Conservation (phyloP, 2,888 invertebrate species). For the Leptopterna dolabrata region DNA sequence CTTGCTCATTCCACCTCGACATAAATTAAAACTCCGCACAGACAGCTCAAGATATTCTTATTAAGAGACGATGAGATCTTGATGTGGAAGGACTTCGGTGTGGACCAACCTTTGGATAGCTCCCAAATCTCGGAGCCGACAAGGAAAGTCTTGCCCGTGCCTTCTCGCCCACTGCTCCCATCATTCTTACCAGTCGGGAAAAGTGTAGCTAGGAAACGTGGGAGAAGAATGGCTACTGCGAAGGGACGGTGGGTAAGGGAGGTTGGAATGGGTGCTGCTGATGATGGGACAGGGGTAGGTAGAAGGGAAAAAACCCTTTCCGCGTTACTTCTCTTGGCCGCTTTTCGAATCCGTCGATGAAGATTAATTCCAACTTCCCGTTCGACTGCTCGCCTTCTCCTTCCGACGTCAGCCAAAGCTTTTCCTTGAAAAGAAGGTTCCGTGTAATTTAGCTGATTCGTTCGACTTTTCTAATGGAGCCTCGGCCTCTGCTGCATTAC, state of each 20-base stretch:
- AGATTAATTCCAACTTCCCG: slow-evolving; percentile 31
- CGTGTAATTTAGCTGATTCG: slow-evolving; percentile 24
- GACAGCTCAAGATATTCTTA: no score
- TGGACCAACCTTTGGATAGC: not conserved
- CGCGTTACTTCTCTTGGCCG: slow-evolving; percentile 18
- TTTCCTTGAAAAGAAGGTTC: slow-evolving; percentile 8
- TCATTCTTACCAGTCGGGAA: slow-evolving; percentile 18
- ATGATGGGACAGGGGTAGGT: not conserved
- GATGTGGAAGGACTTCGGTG: not conserved
- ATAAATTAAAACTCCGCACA: no score
- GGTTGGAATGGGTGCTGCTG: not conserved
- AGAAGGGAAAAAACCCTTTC: not conserved
- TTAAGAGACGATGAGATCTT: not conserved
- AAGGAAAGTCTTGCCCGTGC: not conserved
- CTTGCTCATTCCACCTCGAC: no score
- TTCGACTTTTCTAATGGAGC: slow-evolving; percentile 15
- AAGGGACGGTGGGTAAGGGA: not conserved
- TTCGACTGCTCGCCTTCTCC: not conserved
- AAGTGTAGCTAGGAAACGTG: slow-evolving; percentile 7
- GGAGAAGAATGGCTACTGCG: not conserved
- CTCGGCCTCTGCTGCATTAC: not conserved
- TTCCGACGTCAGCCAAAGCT: slow-evolving; percentile 2
- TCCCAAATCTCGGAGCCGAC: not conserved
- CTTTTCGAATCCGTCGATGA: slow-evolving; percentile 16
- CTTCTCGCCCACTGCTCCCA: not conserved